Percentiles rank a stretch among this genome's conserved stretches.
phyloP scores from a whole-genome alignment of 2,113 vertebrate genomes.

The Pteronura brasiliensis region DNA sequence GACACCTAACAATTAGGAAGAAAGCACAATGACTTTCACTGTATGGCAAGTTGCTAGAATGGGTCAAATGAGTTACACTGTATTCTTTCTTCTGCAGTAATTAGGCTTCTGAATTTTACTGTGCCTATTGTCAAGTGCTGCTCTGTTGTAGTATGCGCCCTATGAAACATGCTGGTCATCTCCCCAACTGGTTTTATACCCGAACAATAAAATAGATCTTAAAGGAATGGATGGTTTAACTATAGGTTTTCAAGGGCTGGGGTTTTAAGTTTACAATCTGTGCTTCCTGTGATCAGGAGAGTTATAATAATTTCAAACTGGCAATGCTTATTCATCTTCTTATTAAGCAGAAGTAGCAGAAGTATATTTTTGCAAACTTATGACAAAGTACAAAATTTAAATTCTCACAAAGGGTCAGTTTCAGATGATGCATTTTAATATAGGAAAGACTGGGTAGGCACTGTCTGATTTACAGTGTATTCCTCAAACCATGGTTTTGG shows the following conservation, averaged over 20 bases:
- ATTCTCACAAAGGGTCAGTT: background rate
- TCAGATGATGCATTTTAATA: background rate
- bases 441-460: background rate
- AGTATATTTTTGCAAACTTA: background rate
- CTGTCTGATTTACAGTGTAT: background rate
- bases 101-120: background rate
- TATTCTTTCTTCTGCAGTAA: background rate
- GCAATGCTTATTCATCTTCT: background rate
- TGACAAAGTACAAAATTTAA: background rate
- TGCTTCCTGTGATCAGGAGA: background rate
- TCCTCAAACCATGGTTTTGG: constrained; percentile 1
- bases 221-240: background rate
- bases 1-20: background rate
- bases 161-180: background rate
- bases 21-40: background rate
- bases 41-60: background rate
- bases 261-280: background rate
- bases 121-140: background rate
- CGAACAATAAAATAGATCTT: background rate
- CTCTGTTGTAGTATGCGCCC: background rate
- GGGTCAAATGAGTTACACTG: background rate
- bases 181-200: background rate
- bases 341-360: background rate
- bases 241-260: background rate
- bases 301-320: background rate